Evolutionary conservation across 2,113 vertebrate species (phyloP).

Genomic region (Turdus rufiventris): DNA sequence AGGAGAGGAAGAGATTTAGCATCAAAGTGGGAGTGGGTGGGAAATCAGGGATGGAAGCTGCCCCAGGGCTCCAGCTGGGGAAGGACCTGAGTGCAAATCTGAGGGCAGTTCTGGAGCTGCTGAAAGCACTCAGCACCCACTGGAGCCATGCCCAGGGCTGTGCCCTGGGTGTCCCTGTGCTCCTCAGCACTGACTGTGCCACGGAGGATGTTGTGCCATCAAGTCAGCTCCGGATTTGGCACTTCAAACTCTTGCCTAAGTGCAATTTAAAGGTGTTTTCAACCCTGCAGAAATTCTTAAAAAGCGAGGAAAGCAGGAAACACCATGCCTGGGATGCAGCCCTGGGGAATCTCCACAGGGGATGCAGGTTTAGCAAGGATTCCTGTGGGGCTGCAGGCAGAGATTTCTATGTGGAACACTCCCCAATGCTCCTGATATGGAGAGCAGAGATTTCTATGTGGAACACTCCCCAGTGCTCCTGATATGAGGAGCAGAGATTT

Average conservation of each 20-base stretch:
- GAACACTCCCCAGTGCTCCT: no score
- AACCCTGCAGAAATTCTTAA: not conserved
- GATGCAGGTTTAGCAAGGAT: not conserved
- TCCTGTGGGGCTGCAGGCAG: fast-evolving
- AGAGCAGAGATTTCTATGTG: no score
- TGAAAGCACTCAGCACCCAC: not conserved
- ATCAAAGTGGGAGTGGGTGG: not conserved
- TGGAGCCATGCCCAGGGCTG: not conserved
- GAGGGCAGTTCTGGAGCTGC: not conserved
- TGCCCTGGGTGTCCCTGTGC: fast-evolving
- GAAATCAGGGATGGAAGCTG: not conserved
- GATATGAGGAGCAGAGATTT: not conserved
- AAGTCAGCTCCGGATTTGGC: not conserved
- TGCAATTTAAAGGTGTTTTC: not conserved
- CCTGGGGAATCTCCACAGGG: not conserved
- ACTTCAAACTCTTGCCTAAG: not conserved
- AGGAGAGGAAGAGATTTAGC: not conserved
- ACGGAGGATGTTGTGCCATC: not conserved
- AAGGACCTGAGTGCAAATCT: not conserved
- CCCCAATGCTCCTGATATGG: no score
- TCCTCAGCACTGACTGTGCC: fast-evolving
- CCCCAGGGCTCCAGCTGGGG: not conserved
- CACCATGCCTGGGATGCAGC: not conserved
- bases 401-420: fast-evolving
- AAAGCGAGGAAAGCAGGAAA: not conserved